phyloP scores from a whole-genome alignment of 2,797 vertebrate genomes.

The Ctenopoma kingsleyae region DNA sequence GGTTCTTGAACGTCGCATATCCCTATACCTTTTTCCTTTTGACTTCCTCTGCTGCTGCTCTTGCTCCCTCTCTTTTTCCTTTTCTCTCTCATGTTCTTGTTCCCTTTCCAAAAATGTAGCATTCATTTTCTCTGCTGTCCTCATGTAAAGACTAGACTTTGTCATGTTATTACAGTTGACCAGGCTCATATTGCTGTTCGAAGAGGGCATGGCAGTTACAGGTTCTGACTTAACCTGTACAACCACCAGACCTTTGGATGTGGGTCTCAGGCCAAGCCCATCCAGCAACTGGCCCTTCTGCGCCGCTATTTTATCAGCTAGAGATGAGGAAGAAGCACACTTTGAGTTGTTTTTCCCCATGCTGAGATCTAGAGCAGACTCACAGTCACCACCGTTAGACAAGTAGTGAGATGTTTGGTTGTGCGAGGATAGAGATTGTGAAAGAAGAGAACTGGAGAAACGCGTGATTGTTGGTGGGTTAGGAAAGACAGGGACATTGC shows the following conservation, averaged over 20 bases:
- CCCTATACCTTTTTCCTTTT: constrained; percentile 83
- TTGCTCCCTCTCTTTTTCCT: constrained; percentile 73
- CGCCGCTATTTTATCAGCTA: constrained; percentile 75
- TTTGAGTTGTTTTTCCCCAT: constrained; percentile 84
- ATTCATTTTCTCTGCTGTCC: constrained; percentile 80
- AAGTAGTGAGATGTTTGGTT: constrained; percentile 75
- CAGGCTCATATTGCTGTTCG: constrained; percentile 71
- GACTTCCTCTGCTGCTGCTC: constrained; percentile 80
- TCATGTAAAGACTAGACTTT: constrained; percentile 82
- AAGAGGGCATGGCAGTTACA: constrained; percentile 62
- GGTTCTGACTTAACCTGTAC: constrained; percentile 86
- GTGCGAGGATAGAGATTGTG: constrained; percentile 73
- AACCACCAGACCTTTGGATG: constrained; percentile 84
- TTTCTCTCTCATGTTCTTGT: constrained; percentile 61
- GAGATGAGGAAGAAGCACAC: constrained; percentile 67
- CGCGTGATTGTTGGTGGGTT: constrained; percentile 77
- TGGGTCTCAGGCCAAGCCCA: constrained; percentile 84
- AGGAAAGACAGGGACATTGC: constrained; percentile 78
- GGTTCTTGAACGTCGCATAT: constrained; percentile 91
- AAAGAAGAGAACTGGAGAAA: constrained; percentile 78
- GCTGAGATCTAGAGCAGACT: constrained; percentile 86
- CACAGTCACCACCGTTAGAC: constrained; percentile 83
- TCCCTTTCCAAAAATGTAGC: constrained; percentile 74
- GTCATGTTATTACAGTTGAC: constrained; percentile 79
- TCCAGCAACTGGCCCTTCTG: constrained; percentile 85